Conservation (phyloP, 2,888 invertebrate genomes). For the Anticlea derivata region DNA sequence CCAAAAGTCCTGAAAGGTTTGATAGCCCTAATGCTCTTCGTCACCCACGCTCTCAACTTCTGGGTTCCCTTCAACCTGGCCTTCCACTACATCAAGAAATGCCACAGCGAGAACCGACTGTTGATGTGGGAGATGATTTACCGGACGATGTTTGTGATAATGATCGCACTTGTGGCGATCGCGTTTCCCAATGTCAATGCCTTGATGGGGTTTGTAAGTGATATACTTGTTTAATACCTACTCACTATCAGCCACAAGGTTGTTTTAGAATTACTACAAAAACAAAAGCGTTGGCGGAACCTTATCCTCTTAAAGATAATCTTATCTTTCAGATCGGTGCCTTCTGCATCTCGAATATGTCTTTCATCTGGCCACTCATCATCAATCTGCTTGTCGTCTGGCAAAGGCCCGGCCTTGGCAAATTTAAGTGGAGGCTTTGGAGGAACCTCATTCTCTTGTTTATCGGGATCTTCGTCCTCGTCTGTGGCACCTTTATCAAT, state of each 20-base stretch:
- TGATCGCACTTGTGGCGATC: slow-evolving; percentile 50
- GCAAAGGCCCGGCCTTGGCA: slow-evolving; percentile 54
- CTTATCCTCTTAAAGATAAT: no score
- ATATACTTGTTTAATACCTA: no score
- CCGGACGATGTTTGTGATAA: slow-evolving; percentile 48
- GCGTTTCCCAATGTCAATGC: slow-evolving; percentile 60
- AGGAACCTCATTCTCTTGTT: slow-evolving; percentile 30
- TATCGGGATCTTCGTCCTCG: slow-evolving; percentile 41
- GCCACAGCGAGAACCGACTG: slow-evolving; percentile 27
- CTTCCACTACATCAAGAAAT: slow-evolving; percentile 56
- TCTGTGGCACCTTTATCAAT: slow-evolving; percentile 52
- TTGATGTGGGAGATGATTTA: slow-evolving; percentile 54
- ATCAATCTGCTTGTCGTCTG: slow-evolving; percentile 50
- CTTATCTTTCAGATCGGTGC: slow-evolving; percentile 50
- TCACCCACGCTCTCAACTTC: slow-evolving; percentile 67
- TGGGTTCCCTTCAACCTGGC: slow-evolving; percentile 65
- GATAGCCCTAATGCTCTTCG: slow-evolving; percentile 62
- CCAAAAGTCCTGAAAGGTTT: slow-evolving; percentile 57
- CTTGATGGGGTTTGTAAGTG: slow-evolving; percentile 73
- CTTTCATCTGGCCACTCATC: slow-evolving; percentile 56
- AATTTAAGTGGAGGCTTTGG: slow-evolving; percentile 50
- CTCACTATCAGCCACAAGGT: no score
- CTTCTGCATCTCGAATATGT: slow-evolving; percentile 60
- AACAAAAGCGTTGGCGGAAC: no score
- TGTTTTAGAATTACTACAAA: no score